Conservation (phyloP, 2,888 invertebrate genomes). For the Eupelmus urozonus region DNA sequence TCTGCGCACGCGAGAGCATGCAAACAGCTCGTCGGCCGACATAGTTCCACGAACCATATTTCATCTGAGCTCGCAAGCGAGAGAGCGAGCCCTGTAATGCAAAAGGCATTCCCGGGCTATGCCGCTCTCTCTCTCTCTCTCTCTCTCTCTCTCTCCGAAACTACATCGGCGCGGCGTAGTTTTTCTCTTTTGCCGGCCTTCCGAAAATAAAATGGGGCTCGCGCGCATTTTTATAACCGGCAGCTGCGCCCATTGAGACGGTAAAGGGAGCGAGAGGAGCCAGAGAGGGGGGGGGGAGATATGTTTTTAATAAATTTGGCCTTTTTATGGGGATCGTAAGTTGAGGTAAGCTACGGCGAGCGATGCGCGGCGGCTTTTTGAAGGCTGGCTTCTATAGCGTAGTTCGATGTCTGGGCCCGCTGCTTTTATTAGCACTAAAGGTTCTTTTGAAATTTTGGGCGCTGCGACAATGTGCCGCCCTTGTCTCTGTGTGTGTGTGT, state of each 20-base stretch:
- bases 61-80: conserved; percentile 14
- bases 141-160: background rate
- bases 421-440: no score
- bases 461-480: no score
- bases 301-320: background rate
- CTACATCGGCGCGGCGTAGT: no score
- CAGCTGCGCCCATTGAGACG: conserved; percentile 2
- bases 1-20: background rate
- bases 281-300: background rate
- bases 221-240: background rate
- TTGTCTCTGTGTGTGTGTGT: no score
- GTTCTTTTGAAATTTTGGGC: no score
- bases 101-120: conserved; percentile 30
- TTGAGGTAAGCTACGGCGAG: no score
- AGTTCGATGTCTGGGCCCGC: no score
- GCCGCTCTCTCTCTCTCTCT: background rate
- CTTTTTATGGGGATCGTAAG: background rate
- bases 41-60: conserved; percentile 44
- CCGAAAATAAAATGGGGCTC: conserved; percentile 28
- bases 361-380: no score
- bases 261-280: background rate
- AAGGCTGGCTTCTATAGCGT: no score
- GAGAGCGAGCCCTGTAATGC: conserved; percentile 18
- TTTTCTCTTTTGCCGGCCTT: background rate
- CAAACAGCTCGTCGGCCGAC: conserved; percentile 14